These are phyloP conservation scores for Oxyteleia sp. DNA, from an alignment of 2,888 invertebrate species.

Conservation along the genomic window DNA sequence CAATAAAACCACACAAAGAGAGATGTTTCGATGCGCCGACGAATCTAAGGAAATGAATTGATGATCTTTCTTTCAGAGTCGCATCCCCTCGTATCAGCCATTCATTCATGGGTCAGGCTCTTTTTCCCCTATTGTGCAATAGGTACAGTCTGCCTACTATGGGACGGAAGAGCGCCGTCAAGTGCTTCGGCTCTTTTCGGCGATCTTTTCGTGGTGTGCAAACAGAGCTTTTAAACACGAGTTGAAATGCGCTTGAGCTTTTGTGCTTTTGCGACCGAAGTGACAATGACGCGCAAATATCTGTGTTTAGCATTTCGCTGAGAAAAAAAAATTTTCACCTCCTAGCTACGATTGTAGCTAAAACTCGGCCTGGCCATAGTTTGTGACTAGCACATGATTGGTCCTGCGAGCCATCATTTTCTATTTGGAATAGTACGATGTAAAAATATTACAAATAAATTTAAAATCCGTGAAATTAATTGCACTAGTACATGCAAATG, in stretches of 20 bases:
- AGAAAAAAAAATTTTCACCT: too few relatives aligned
- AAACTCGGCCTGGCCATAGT: too few relatives aligned
- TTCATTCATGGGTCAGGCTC: slow-evolving; percentile 88
- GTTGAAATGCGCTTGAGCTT: slow-evolving; percentile 71
- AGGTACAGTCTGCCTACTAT: slow-evolving; percentile 83
- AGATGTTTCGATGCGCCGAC: slow-evolving; percentile 51
- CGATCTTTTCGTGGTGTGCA: slow-evolving; percentile 79
- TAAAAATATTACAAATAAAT: too few relatives aligned
- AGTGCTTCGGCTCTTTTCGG: slow-evolving; percentile 74
- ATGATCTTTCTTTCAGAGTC: slow-evolving; percentile 87
- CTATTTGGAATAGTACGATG: too few relatives aligned
- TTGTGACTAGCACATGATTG: too few relatives aligned
- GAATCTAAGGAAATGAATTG: slow-evolving; percentile 84
- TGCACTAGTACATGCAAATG: too few relatives aligned
- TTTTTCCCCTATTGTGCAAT: slow-evolving; percentile 88
- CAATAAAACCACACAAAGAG: slow-evolving; percentile 7
- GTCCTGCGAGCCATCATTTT: too few relatives aligned
- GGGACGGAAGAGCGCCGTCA: slow-evolving; percentile 78
- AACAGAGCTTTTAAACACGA: slow-evolving; percentile 78
- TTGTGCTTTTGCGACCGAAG: slow-evolving; percentile 61
- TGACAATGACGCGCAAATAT: slow-evolving; percentile 64
- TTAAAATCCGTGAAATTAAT: too few relatives aligned
- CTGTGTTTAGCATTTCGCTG: slow-evolving; percentile 24
- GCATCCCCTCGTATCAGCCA: slow-evolving; percentile 87
- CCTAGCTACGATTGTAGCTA: too few relatives aligned